Base-by-base conservation (phyloP, 2,113 vertebrate genomes). In the Globicephala melas region DNA sequence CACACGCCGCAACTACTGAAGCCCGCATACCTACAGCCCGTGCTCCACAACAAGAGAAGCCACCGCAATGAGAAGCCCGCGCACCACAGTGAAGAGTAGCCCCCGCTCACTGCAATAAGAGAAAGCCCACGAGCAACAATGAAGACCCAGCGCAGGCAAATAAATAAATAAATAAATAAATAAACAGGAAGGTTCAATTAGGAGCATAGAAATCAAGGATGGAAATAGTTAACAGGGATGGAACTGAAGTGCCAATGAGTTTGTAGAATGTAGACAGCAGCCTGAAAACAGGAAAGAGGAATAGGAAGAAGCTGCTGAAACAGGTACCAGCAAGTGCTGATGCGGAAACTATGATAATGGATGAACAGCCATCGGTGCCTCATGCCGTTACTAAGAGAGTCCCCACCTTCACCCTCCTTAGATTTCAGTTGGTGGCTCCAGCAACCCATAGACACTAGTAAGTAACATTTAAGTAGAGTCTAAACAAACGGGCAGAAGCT, bases 271-370 rank as follows among this genome's bases (percentile, higher is more conserved):
- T 5, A 89, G 81, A 68, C 0, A 53, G 71, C 60, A 74, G 58
- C 58, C 96, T 67, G 53, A 95, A 96, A 97, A 96, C 92, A 97
- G 96, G 93, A 95, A 65, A 20, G 94, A 92, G 95, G 94, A 92
- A 94, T 88, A 58, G 94, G 96, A 97, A 94, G 97, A 87, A 94
- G 86, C 90, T 71, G 25, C 90, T 89, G 70, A 80, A n/a, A 87
- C 92, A 96, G 89, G 97, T 94, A 84, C 74, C 94, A 87, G 92
- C 77, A 65, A 58, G 79, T 6, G 10, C 86, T 83, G 31, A 28
- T 62, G 87, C 86, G 58, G 79, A 23, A 94, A 98, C 93, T 60
- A 79, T 2, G 47, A 67, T 23, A 33, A 94, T 68, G 13, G 21
- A 28, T 15, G 81, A 84, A 36, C 47, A 89, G 38, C 76, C 33